Evolutionary conservation across 2,797 vertebrate genomes (phyloP).

Genomic region (Enteromius radiatus): DNA sequence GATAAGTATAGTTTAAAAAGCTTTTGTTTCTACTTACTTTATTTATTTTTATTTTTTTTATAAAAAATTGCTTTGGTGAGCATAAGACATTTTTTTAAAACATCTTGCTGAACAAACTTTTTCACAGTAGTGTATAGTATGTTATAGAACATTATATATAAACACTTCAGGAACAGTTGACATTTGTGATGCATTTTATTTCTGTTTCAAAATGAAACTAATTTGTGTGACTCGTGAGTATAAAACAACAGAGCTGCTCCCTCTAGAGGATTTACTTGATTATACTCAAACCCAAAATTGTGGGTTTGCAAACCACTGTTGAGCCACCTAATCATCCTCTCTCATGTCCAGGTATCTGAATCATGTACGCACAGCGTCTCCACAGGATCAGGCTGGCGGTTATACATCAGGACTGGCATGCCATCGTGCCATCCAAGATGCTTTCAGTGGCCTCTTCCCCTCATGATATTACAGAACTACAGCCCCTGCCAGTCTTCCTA

Average conservation of each 20-base stretch:
- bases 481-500: slow-evolving; percentile 47
- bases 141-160: not conserved
- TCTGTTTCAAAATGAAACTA: not conserved
- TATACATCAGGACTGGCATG: slow-evolving; percentile 92
- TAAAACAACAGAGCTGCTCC: slow-evolving; percentile 21
- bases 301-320: not conserved
- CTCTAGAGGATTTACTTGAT: slow-evolving; percentile 31
- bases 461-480: slow-evolving; percentile 14
- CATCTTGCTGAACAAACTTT: not conserved
- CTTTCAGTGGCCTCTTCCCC: slow-evolving; percentile 92
- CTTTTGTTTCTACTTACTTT: too few species aligned
- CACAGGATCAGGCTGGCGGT: slow-evolving; percentile 94
- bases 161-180: not conserved
- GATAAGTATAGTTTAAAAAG: too few species aligned
- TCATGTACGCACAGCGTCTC: slow-evolving; percentile 89
- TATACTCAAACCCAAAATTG: not conserved
- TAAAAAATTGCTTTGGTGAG: not conserved
- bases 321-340: not conserved
- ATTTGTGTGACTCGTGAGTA: not conserved
- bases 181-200: not conserved
- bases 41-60: too few species aligned
- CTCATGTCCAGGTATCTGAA: slow-evolving; percentile 87
- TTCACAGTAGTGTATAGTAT: not conserved
- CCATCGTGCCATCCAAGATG: slow-evolving; percentile 94
- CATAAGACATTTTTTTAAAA: not conserved